Base-by-base conservation (phyloP, 2,797 vertebrate species). In the Nothura maculosa region DNA sequence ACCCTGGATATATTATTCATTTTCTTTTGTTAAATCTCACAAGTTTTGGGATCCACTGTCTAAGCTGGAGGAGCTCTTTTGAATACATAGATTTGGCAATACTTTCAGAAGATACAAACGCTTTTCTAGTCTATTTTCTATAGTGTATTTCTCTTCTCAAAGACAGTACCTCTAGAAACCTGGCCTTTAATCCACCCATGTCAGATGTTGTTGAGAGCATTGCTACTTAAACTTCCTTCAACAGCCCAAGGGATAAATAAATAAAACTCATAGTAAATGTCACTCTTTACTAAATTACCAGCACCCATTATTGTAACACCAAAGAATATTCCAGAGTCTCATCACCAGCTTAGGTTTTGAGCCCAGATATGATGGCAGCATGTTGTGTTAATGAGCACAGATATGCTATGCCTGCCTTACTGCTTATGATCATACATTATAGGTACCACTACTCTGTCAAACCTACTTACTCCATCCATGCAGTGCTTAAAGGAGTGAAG, bases 401-500 rank as follows among this genome's bases (percentile, higher is more conserved):
- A 58, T 7, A 34, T 19, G 36, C 28, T 28, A 14, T 1, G 12
- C 27, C 63, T 55, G n/a, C 34, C 28, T 30, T 48, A 12, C 1
- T 60, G 27, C 38, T 69, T 45, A 66, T 43, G 75, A 92, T 47
- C 60, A 73, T 68, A 69, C 75, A 50, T 89, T 21, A 67, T 48
- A 94, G 47, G 52, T 83, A 66, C 64, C 79, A 17, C 74, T 84
- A 90, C 91, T 96, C 89, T 88, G 76, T 90, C 88, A 88, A 62
- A 87, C 83, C 92, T 94, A 92, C 94, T 95, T 97, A 94, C 94
- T 96, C 95, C 95, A 94, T 95, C 92, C 95, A 92, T 60, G 90
- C 92, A 81, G 54, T 45, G 81, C 73, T 68, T 36, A 61, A 92
- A 80, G 81, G 10, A 83, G 89, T 87, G 91, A 85, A 94, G 6